phyloP scores from a whole-genome alignment of 2,888 invertebrate species.

The Macrosiphum euphorbiae region DNA sequence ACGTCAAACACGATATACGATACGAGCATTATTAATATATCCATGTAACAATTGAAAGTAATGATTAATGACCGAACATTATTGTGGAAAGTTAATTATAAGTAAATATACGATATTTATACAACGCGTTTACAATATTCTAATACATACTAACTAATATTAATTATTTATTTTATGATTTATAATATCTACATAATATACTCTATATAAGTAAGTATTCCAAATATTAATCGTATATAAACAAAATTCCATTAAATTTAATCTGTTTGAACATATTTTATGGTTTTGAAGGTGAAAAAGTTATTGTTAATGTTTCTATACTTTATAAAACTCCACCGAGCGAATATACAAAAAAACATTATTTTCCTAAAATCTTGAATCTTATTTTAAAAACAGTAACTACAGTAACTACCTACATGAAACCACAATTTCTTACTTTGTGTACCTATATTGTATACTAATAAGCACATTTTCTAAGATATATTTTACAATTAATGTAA shows the following conservation, averaged over 20 bases:
- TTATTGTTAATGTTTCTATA: not conserved
- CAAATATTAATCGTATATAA: not conserved
- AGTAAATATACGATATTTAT: not conserved
- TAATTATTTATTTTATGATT: constrained; percentile 8
- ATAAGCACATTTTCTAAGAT: not conserved
- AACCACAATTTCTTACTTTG: not conserved
- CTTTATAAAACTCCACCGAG: too few relatives aligned
- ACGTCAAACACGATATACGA: not conserved
- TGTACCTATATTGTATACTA: not conserved
- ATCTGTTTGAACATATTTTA: not conserved
- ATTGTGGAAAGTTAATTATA: not conserved
- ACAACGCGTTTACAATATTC: not conserved
- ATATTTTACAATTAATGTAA: not conserved
- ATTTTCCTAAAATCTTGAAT: not conserved
- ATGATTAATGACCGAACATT: not conserved
- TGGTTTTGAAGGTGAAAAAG: not conserved
- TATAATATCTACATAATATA: not conserved
- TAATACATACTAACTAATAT: not conserved
- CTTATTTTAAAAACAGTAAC: not conserved
- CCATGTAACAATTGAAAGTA: not conserved
- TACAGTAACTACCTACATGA: not conserved
- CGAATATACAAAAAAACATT: too few relatives aligned
- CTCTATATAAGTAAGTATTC: not conserved
- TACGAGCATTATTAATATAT: not conserved
- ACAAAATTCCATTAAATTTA: not conserved